phyloP scores from a whole-genome alignment of 2,888 invertebrate genomes.

The Mongoloraphidia duomilia region DNA sequence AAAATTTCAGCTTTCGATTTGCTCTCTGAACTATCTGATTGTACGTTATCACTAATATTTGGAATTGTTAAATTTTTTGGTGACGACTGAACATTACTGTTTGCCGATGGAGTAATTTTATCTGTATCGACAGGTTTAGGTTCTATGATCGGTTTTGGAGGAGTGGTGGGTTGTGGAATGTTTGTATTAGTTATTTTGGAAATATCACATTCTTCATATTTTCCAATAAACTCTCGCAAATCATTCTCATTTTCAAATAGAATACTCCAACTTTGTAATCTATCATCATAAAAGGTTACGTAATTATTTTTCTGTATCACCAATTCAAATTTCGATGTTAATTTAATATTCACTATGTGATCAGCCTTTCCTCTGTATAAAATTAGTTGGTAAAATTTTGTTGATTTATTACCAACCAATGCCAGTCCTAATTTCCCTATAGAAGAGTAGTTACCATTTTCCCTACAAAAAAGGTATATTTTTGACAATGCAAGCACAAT shows the following conservation, averaged over 20 bases:
- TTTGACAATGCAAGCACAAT: too few species aligned
- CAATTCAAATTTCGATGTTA: constrained; percentile 17
- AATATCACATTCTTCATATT: constrained; percentile 14
- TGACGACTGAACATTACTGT: neutral
- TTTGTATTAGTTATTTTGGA: too few species aligned
- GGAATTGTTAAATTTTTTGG: too few species aligned
- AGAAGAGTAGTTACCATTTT: constrained; percentile 20
- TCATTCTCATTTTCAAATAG: constrained; percentile 21
- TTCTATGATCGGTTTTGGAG: too few species aligned
- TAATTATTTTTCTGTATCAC: constrained; percentile 20
- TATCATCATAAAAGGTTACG: constrained; percentile 22
- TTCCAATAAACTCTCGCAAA: constrained; percentile 16
- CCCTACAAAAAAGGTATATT: too few species aligned
- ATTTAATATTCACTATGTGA: constrained; percentile 21
- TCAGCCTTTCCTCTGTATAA: constrained; percentile 26
- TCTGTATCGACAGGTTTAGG: too few species aligned
- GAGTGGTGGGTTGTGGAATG: too few species aligned
- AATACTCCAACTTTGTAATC: constrained; percentile 22
- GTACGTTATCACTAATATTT: too few species aligned
- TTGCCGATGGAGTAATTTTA: neutral
- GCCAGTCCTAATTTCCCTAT: constrained; percentile 32
- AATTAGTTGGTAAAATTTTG: constrained; percentile 23
- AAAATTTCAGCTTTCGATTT: constrained; percentile 31
- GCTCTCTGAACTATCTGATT: too few species aligned
- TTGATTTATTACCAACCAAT: constrained; percentile 24